Conservation (phyloP, 2,888 invertebrate genomes). For the Chaetoderma sp. region DNA sequence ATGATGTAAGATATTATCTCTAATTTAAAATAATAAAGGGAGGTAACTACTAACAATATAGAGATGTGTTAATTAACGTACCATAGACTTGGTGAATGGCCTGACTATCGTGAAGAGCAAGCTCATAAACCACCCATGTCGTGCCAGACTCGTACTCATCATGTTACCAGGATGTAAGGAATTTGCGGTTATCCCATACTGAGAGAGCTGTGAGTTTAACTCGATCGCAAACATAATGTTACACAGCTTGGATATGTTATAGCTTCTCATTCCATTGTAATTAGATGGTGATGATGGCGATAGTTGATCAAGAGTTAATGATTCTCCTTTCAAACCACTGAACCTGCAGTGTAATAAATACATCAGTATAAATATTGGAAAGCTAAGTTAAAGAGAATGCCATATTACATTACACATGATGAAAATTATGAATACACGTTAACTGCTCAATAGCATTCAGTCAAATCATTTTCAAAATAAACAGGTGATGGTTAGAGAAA, state of each 20-base stretch:
- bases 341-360: conserved; percentile 46
- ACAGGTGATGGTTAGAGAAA: too few species aligned
- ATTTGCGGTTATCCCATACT: conserved; percentile 49
- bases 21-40: too few species aligned
- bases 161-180: conserved; percentile 76
- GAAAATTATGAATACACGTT: too few species aligned
- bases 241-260: conserved; percentile 88
- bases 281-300: conserved; percentile 78
- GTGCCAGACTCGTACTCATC: conserved; percentile 81
- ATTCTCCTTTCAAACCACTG: conserved; percentile 59
- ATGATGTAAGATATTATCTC: too few species aligned
- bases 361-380: conserved; percentile 6
- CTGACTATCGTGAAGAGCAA: conserved; percentile 83
- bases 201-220: conserved; percentile 72
- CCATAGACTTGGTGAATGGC: conserved; percentile 95
- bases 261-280: conserved; percentile 88
- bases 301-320: conserved; percentile 71
- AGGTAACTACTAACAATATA: too few species aligned
- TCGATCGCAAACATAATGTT: conserved; percentile 87
- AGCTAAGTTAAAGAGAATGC: too few species aligned
- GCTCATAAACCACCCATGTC: conserved; percentile 88
- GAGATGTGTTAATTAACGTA: too few species aligned
- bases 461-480: too few species aligned
- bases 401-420: too few species aligned
- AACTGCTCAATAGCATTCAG: too few species aligned